These are phyloP conservation scores for Pelagia noctiluca DNA, from an alignment of 30 jellyfish, hydroid and myxozoan genomes.

Conservation along the genomic window DNA sequence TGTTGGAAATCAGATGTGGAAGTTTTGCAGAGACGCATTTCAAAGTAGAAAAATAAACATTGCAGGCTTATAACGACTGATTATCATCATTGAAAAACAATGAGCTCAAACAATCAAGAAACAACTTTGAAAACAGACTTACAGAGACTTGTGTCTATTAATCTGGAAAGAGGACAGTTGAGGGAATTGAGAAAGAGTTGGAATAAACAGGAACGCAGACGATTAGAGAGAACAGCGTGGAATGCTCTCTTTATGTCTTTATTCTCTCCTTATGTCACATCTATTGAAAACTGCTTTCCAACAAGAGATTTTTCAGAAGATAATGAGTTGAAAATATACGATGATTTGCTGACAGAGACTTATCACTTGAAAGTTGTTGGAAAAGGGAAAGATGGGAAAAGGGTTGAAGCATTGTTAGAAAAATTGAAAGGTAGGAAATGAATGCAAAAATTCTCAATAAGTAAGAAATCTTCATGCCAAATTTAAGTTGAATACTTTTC, in stretches of 20 bases:
- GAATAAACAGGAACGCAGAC: background rate
- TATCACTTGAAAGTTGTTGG: slow-evolving; percentile 30
- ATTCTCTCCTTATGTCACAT: slow-evolving; percentile 32
- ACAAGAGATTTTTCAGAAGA: background rate
- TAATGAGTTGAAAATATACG: slow-evolving; percentile 6
- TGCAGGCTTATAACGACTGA: too few relatives aligned
- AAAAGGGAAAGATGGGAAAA: background rate
- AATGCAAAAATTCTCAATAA: slow-evolving; percentile 5
- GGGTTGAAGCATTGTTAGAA: slow-evolving; percentile 32
- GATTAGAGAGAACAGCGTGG: slow-evolving; percentile 18
- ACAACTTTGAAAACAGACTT: background rate
- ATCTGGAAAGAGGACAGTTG: background rate
- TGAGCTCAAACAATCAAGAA: too few relatives aligned
- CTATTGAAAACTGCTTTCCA: background rate
- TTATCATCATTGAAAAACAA: too few relatives aligned
- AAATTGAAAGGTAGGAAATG: background rate
- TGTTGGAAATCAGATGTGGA: slow-evolving; percentile 34
- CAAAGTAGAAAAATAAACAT: too few relatives aligned
- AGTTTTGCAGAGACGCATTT: background rate
- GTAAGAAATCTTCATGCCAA: background rate
- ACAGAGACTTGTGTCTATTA: background rate
- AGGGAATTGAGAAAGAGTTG: background rate
- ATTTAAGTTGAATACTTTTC: too few relatives aligned
- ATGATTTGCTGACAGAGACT: slow-evolving; percentile 32
- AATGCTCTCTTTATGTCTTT: slow-evolving; percentile 8